Conservation (phyloP, 2,113 vertebrate species). For the Etheostoma cragini region DNA sequence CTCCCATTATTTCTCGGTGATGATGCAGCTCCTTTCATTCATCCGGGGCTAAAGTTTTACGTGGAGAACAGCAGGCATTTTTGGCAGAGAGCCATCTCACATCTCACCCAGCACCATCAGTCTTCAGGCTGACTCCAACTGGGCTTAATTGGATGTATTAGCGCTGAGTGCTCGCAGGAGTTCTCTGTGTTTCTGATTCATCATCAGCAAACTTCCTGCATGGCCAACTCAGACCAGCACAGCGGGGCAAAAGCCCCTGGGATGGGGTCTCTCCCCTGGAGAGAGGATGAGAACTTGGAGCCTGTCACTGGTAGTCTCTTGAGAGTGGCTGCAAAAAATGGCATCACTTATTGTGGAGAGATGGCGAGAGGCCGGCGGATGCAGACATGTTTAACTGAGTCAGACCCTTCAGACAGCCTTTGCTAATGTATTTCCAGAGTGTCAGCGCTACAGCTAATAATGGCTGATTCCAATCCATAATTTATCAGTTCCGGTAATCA, state of each 20-base stretch:
- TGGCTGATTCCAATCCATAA: conserved; percentile 50
- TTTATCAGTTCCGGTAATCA: conserved; percentile 59
- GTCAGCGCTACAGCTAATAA: conserved; percentile 41
- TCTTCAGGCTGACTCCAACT: conserved; percentile 52
- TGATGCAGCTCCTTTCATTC: conserved; percentile 52
- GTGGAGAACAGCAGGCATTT: conserved; percentile 4
- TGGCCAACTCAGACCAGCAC: conserved; percentile 13
- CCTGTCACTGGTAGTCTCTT: conserved; percentile 40
- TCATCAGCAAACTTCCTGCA: conserved; percentile 51
- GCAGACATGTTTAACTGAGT: conserved; percentile 35
- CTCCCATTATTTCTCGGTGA: conserved; percentile 47
- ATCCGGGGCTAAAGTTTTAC: conserved; percentile 7
- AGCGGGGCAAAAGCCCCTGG: neutral
- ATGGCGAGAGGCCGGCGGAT: neutral
- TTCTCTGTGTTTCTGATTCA: conserved; percentile 64
- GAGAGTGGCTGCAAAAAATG: neutral
- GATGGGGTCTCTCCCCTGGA: conserved; percentile 14
- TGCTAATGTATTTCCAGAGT: conserved; percentile 9
- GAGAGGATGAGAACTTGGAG: conserved; percentile 13
- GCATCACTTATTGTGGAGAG: conserved; percentile 1
- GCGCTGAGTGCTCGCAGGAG: conserved; percentile 52
- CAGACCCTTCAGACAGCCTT: conserved; percentile 15
- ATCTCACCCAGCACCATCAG: conserved; percentile 2
- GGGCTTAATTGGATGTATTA: conserved; percentile 71
- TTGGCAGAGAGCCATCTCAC: conserved; percentile 45